phyloP scores from a whole-genome alignment of 1,140 invertebrate genomes.

The Microplitis demolitor region DNA sequence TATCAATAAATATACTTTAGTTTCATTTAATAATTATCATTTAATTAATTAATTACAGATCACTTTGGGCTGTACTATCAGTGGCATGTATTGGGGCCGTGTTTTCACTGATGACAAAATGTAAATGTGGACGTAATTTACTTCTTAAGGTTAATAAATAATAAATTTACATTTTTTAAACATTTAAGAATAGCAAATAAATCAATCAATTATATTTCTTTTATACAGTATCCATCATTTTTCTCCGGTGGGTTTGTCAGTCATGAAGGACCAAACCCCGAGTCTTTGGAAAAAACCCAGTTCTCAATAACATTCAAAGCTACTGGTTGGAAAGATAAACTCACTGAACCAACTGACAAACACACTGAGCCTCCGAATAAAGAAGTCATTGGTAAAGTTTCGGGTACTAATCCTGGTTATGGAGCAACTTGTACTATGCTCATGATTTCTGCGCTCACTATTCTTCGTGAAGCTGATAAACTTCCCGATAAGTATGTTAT shows the following conservation, averaged over 20 bases:
- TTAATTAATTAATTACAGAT: slow-evolving; percentile 36
- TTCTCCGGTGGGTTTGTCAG: slow-evolving; percentile 75
- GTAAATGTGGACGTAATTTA: slow-evolving; percentile 67
- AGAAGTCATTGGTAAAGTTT: slow-evolving; percentile 69
- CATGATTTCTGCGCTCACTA: slow-evolving; percentile 73
- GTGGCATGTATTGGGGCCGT: slow-evolving; percentile 65
- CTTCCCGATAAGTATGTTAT: slow-evolving; percentile 72
- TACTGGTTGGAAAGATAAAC: slow-evolving; percentile 76
- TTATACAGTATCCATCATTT: slow-evolving; percentile 71
- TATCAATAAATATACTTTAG: not conserved
- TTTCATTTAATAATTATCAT: too few species aligned
- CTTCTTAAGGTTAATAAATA: slow-evolving; percentile 64
- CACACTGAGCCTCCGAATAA: slow-evolving; percentile 70
- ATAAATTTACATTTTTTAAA: slow-evolving; percentile 25
- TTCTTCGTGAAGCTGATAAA: slow-evolving; percentile 77
- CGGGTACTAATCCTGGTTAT: slow-evolving; percentile 79
- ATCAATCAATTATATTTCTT: not conserved
- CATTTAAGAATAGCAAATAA: slow-evolving; percentile 27
- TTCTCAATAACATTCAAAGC: slow-evolving; percentile 76
- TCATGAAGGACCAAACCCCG: slow-evolving; percentile 70
- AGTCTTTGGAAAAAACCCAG: slow-evolving; percentile 65
- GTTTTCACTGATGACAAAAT: slow-evolving; percentile 71
- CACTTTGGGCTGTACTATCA: slow-evolving; percentile 57
- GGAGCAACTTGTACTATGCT: slow-evolving; percentile 77
- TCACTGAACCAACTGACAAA: slow-evolving; percentile 66